A percentile compares a stretch with the other conserved stretches of the same genome.
These are phyloP conservation scores for Saccostrea echinata DNA, from an alignment of 1,140 invertebrate species.

Conservation along the genomic window DNA sequence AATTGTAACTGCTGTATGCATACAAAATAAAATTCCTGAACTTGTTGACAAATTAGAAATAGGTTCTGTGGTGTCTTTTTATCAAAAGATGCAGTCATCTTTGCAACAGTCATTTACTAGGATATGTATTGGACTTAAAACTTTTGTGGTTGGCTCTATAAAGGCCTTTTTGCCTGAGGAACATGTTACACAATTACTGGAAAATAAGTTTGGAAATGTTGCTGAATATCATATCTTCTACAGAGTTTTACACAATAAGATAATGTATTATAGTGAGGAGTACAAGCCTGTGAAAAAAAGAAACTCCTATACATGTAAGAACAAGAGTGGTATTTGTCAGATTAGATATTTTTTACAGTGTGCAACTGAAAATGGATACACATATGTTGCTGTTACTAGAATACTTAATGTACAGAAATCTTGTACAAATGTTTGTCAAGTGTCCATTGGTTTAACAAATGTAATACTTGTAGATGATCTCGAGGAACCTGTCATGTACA, in stretches of 20 bases:
- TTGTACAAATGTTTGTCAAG: constrained; percentile 14
- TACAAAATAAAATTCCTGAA: not conserved
- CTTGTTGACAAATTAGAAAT: not conserved
- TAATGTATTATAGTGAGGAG: constrained; percentile 5
- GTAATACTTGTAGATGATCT: too few relatives aligned
- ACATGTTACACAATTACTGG: not conserved
- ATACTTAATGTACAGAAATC: not conserved
- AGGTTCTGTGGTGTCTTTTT: constrained; percentile 18
- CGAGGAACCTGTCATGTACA: too few relatives aligned
- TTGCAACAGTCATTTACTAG: not conserved
- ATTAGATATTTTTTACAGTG: constrained; percentile 17
- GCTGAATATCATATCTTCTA: constrained; percentile 14
- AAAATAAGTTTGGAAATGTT: constrained; percentile 22
- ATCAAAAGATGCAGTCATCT: constrained; percentile 9
- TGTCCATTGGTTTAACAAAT: not conserved
- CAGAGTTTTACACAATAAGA: not conserved
- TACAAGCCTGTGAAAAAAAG: not conserved
- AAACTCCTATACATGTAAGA: not conserved
- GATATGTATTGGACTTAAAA: not conserved
- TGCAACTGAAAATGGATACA: constrained; percentile 1
- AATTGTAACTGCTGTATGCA: constrained; percentile 37
- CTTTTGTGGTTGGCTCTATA: constrained; percentile 12
- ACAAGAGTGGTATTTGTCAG: not conserved
- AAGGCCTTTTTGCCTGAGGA: not conserved
- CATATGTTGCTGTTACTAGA: constrained; percentile 13